Evolutionary conservation across 2,888 invertebrate species (phyloP), one percentile per base, ranked within the genome.

Genomic region (Pristionchus fissidentatus): DNA sequence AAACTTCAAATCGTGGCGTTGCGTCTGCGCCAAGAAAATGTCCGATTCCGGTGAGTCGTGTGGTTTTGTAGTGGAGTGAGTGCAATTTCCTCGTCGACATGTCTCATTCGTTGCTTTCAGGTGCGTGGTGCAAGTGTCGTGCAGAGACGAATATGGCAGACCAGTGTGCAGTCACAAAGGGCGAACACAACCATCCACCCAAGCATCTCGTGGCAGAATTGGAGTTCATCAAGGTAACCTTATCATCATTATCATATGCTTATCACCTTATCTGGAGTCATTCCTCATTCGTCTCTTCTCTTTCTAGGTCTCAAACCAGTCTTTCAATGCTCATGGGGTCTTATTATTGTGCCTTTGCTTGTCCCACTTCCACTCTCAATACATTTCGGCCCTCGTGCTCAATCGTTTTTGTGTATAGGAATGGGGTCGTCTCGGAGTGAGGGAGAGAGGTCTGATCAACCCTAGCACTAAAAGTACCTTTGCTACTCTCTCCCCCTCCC

Each of bases 11-110:
- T 92, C 91, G 19, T 91, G 91, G 91, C 88, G 91, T 15, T 91
- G 91, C 83, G 91, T 92, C 3, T 91, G 91, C 83, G 91, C 91
- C 55, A 91, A 91, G 88, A 91, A 91, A 82, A 89, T 92, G 88
- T 89, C 90, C 57, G 89, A 89, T 66, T 84, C 86, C 43, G 88
- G 83, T 83, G 41, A 70, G 70, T 46, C 29, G 41, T 41, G 38
- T 41, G 41, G 32, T 29, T 77, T 49, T 46, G 26, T 73, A 43
- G 73, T 73, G 73, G 26, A 8, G 4, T 29, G 73, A 29, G 73
- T 73, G 73, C 29, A 35, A 22, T 29, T 26, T 7, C 5, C 19
- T 5, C 35, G 49, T n/a, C 79, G 79, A 77, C 75, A 15, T 77
- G 46, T 77, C 75, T 32, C 32, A 49, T 29, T 77, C 46, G 5